Evolutionary conservation across 2,797 vertebrate genomes (phyloP).

Genomic region (Paramormyrops hopkinsi): DNA sequence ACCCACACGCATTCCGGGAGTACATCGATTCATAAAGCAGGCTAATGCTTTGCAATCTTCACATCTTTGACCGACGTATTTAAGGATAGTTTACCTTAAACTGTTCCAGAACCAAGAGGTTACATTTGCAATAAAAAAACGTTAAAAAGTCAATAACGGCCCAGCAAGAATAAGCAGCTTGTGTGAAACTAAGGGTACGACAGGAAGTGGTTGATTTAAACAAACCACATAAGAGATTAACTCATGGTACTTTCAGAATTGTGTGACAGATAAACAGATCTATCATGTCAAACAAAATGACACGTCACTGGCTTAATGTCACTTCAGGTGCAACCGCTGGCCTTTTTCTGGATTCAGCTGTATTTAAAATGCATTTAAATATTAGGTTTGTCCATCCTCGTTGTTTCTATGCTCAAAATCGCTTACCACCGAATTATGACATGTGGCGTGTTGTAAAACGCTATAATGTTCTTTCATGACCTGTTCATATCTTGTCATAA

Average conservation of each 20-base stretch:
- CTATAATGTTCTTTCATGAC: neutral
- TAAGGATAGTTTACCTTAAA: neutral
- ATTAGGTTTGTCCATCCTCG: neutral
- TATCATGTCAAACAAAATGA: neutral
- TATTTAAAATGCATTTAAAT: neutral
- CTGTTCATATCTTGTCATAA: neutral
- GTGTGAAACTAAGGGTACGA: neutral
- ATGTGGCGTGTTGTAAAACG: neutral
- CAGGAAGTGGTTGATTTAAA: slow-evolving; percentile 19
- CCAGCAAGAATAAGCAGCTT: neutral
- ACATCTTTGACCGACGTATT: neutral
- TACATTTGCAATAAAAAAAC: neutral
- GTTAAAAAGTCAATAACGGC: neutral
- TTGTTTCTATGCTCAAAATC: neutral
- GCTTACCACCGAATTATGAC: neutral
- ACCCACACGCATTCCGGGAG: neutral
- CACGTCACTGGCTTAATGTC: neutral
- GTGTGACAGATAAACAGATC: neutral
- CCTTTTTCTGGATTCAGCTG: neutral
- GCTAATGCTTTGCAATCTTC: neutral
- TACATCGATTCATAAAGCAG: neutral
- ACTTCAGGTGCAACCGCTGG: neutral
- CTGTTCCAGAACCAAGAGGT: neutral
- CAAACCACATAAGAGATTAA: neutral
- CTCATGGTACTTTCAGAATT: neutral